Conservation (phyloP, 1,140 invertebrate species). For the Aporrectodea caliginosa region DNA sequence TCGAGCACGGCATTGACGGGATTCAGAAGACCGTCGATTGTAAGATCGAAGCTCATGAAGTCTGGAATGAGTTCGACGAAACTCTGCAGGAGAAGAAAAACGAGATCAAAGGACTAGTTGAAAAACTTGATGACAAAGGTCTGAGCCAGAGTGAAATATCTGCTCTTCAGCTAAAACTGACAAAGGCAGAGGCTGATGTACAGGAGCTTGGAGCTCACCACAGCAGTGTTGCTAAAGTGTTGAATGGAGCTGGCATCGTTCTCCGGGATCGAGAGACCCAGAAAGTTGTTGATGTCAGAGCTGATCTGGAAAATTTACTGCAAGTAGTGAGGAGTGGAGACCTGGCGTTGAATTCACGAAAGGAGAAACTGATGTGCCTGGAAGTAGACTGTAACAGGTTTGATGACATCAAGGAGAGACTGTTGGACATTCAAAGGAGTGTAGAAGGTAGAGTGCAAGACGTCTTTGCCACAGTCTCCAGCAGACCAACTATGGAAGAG, state of each 20-base stretch:
- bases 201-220: neutral
- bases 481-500: neutral
- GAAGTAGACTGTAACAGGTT: neutral
- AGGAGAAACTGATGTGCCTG: neutral
- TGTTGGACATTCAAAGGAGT: neutral
- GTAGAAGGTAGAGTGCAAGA: neutral
- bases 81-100: neutral
- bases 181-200: neutral
- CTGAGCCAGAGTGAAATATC: neutral
- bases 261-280: neutral
- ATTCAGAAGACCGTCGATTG: neutral
- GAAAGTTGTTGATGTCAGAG: neutral
- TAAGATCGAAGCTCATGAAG: neutral
- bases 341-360: neutral
- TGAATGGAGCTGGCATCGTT: neutral
- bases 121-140: neutral
- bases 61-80: neutral
- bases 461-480: neutral
- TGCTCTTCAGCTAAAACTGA: neutral
- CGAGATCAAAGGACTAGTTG: neutral
- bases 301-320: neutral
- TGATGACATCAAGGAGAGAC: neutral
- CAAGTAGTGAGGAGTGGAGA: neutral
- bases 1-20: neutral
- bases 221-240: neutral